Conservation (phyloP, 1,140 invertebrate genomes). For the Wasmannia auropunctata region DNA sequence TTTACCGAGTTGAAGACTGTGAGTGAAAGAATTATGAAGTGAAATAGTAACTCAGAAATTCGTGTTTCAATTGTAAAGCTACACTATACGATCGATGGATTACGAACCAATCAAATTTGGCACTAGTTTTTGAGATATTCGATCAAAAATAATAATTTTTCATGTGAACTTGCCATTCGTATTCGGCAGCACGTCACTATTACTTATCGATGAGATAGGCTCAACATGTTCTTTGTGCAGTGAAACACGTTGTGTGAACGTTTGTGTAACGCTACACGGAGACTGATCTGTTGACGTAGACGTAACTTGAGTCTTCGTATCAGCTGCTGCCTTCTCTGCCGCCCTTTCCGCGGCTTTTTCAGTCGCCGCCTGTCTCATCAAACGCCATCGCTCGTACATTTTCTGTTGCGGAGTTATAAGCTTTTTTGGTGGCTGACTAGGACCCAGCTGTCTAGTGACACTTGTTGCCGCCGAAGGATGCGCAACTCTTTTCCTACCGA, state of each 20-base stretch:
- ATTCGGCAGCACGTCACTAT: slow-evolving; percentile 74
- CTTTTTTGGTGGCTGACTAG: slow-evolving; percentile 77
- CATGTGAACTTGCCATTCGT: slow-evolving; percentile 75
- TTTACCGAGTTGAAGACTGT: background rate
- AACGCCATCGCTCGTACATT: slow-evolving; percentile 83
- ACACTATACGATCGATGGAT: background rate
- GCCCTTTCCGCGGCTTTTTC: slow-evolving; percentile 75
- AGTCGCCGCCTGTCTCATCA: slow-evolving; percentile 76
- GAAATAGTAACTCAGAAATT: background rate
- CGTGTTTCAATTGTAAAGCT: background rate
- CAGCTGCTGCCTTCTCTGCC: slow-evolving; percentile 39
- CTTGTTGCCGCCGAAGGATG: slow-evolving; percentile 79
- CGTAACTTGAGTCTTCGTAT: slow-evolving; percentile 33
- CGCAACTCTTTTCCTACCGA: slow-evolving; percentile 80
- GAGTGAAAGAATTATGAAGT: background rate
- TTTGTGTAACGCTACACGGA: background rate
- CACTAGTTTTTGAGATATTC: background rate
- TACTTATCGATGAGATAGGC: slow-evolving; percentile 23
- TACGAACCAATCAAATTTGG: background rate
- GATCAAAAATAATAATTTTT: background rate
- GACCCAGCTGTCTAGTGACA: slow-evolving; percentile 69
- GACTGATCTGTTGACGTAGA: slow-evolving; percentile 5
- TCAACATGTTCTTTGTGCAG: slow-evolving; percentile 35
- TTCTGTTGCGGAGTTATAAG: slow-evolving; percentile 79
- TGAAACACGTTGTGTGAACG: background rate